Conservation (phyloP, 2,113 vertebrate species). For the Sinocyclocheilus maitianheensis region DNA sequence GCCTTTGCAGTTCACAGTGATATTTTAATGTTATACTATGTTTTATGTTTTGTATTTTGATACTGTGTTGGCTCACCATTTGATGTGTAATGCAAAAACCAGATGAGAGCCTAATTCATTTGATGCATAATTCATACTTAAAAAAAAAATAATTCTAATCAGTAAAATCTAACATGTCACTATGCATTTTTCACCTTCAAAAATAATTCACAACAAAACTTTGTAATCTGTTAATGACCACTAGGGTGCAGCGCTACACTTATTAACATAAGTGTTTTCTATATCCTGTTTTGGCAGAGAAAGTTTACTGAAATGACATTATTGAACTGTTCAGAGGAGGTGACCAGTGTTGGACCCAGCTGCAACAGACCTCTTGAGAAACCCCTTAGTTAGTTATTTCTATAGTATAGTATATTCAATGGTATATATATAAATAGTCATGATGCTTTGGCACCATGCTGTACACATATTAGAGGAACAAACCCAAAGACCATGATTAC, state of each 20-base stretch:
- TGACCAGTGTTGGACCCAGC: neutral
- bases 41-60: neutral
- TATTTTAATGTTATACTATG: neutral
- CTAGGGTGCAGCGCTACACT: constrained; percentile 18
- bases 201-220: neutral
- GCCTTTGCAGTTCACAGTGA: neutral
- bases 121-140: neutral
- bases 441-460: neutral
- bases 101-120: neutral
- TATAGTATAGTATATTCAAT: too few species aligned
- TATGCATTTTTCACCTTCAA: neutral
- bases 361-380: too few species aligned
- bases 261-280: neutral
- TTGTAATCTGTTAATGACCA: neutral
- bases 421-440: neutral
- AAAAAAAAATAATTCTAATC: neutral
- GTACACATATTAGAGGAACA: neutral
- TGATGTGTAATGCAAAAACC: neutral
- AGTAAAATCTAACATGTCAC: neutral
- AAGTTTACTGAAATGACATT: neutral
- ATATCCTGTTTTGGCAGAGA: neutral
- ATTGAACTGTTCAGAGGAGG: neutral
- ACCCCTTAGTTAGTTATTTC: too few species aligned
- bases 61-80: neutral
- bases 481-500: neutral